phyloP scores from a whole-genome alignment of 2,797 vertebrate genomes.

The Spatula clypeata region DNA sequence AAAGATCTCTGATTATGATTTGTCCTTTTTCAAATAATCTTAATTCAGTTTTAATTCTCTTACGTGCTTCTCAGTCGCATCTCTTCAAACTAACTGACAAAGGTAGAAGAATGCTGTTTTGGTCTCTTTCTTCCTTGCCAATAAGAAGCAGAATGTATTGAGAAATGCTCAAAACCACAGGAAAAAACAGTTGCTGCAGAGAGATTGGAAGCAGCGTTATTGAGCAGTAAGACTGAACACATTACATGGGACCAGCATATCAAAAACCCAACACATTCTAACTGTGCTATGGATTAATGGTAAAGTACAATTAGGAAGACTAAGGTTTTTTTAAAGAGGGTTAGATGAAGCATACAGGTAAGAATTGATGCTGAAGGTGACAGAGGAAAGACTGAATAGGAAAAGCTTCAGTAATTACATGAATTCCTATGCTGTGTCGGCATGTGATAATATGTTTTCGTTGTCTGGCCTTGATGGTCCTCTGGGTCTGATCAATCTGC shows the following conservation, averaged over 20 bases:
- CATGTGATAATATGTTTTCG: fast-evolving
- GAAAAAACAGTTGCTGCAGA: not conserved
- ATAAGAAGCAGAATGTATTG: not conserved
- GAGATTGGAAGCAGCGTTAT: not conserved
- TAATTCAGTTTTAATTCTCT: not conserved
- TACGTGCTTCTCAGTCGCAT: not conserved
- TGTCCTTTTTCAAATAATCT: not conserved
- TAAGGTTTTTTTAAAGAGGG: not conserved
- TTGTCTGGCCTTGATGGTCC: not conserved
- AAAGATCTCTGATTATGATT: not conserved
- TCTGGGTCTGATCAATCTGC: not conserved
- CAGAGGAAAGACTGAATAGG: not conserved
- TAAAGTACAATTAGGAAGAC: not conserved
- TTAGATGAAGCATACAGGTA: not conserved
- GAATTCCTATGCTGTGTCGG: not conserved
- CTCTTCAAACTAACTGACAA: not conserved
- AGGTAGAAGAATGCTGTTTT: not conserved
- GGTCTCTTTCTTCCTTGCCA: not conserved
- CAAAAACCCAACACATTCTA: not conserved
- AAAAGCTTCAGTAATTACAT: not conserved
- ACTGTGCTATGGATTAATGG: not conserved
- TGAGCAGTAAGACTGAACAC: not conserved
- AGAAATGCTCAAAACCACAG: not conserved
- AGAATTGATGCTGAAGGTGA: not conserved
- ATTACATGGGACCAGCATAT: fast-evolving